These are phyloP conservation scores for Cygnus olor DNA, from an alignment of 2,797 vertebrate genomes.

Conservation along the genomic window DNA sequence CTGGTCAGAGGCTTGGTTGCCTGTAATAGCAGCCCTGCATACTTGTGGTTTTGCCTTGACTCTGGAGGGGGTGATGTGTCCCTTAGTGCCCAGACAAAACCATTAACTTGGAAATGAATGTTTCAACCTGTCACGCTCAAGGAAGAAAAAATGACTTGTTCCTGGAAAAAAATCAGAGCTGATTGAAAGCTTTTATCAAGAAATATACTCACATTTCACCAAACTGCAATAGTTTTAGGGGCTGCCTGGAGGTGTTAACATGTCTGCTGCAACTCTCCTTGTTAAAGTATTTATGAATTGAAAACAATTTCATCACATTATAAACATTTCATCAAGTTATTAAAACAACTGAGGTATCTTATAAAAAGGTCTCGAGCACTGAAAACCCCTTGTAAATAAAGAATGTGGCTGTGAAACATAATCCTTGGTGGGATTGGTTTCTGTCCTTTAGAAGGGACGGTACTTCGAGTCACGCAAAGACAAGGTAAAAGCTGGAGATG, in stretches of 20 bases:
- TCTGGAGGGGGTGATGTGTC: background rate
- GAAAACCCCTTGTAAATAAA: conserved; percentile 54
- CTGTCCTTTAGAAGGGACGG: conserved; percentile 30
- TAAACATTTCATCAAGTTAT: conserved; percentile 33
- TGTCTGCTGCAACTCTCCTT: background rate
- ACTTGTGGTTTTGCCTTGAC: background rate
- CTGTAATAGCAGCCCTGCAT: background rate
- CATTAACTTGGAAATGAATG: background rate
- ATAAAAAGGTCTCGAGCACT: conserved; percentile 4
- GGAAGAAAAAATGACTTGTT: background rate
- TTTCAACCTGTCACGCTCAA: background rate
- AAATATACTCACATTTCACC: background rate
- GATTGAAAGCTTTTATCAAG: conserved; percentile 9
- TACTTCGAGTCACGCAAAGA: background rate
- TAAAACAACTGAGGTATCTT: conserved; percentile 4
- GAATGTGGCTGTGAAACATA: conserved; percentile 58
- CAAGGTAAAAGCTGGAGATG: conserved; percentile 26
- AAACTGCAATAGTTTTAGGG: background rate
- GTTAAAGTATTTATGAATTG: conserved; percentile 3
- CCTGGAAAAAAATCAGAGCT: background rate
- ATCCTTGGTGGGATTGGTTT: conserved; percentile 39
- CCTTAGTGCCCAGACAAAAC: background rate
- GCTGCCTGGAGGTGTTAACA: background rate
- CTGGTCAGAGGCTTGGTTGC: rapidly evolving
- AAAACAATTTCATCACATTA: conserved; percentile 29